Conservation (phyloP, 2,797 vertebrate genomes). For the Podargus strigoides region DNA sequence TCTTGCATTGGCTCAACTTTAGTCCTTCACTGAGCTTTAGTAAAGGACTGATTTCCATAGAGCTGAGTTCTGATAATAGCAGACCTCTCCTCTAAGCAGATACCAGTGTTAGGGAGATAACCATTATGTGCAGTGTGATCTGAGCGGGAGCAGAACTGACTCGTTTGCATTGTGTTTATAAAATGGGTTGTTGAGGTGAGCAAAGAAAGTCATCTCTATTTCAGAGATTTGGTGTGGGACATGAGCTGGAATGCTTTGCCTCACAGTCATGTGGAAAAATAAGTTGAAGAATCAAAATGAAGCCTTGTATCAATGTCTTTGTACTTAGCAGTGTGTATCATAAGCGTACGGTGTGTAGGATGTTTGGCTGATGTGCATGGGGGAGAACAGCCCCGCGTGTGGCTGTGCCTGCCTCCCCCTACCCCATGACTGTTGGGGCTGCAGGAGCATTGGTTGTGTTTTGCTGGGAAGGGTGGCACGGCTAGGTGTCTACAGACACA, state of each 20-base stretch:
- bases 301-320: background rate
- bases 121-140: rapidly evolving
- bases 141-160: background rate
- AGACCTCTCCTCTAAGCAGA: background rate
- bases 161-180: background rate
- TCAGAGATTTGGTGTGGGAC: background rate
- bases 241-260: background rate
- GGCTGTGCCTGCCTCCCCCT: background rate
- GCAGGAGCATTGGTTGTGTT: background rate
- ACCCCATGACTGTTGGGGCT: rapidly evolving
- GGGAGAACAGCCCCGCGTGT: background rate
- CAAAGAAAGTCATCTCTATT: background rate
- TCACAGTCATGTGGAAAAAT: background rate
- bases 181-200: background rate
- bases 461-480: background rate
- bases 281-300: background rate
- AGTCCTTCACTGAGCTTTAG: background rate
- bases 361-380: background rate
- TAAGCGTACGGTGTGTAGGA: rapidly evolving
- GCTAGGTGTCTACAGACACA: background rate
- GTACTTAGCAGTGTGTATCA: rapidly evolving
- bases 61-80: background rate
- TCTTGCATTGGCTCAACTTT: background rate
- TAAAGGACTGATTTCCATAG: background rate
- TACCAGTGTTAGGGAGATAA: rapidly evolving